Evolutionary conservation across 2,888 invertebrate species (phyloP), one percentile per base, ranked within the genome.

Genomic region (Meteorus cinctellus): DNA sequence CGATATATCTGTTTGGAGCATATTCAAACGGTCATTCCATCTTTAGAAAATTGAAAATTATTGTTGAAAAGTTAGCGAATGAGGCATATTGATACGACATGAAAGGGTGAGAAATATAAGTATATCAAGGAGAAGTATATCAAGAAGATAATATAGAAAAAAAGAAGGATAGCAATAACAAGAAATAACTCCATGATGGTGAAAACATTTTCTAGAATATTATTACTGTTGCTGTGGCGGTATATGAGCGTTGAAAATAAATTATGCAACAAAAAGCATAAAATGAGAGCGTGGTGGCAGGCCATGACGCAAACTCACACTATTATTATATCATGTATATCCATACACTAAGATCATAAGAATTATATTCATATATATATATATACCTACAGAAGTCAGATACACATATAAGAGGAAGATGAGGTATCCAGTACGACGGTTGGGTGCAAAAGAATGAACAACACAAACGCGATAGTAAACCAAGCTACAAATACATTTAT

Each of bases 191-290:
- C 31, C 55, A 19, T 29, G 36, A 70, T 24, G 41, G 65, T 24
- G 41, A 10, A 41, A 36, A 70, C 36, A 70, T 36, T 65, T 10
- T n/a, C 16, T 62, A 31, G 10, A 60, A 73, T 19, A 73, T 73
- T 66, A 73, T 73, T 55, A 73, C 36, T 55, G 65, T 45, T 24
- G 1, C 36, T 55, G 65, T 45, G 19, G 45, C 45, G 27, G 41
- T 41, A 45, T 16, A 41, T 67, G 55, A 45, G 34, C 36, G 48
- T 66, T 36, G 24, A 14, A 24, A 55, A 73, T 73, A 73, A 73
- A 66, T 73, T 65, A 73, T 73, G 48, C 72, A 73, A 73, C 72
- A 73, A 74, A 73, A 60, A 74, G 60, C 55, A 74, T 67, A 74
- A 74, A 74, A 60, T 27, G 59, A 60, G 67, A 45, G 67, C 31